A percentile compares a stretch with the other conserved stretches of the same genome.
phyloP scores from a whole-genome alignment of 1,140 invertebrate species.

The Micrasema minimum region DNA sequence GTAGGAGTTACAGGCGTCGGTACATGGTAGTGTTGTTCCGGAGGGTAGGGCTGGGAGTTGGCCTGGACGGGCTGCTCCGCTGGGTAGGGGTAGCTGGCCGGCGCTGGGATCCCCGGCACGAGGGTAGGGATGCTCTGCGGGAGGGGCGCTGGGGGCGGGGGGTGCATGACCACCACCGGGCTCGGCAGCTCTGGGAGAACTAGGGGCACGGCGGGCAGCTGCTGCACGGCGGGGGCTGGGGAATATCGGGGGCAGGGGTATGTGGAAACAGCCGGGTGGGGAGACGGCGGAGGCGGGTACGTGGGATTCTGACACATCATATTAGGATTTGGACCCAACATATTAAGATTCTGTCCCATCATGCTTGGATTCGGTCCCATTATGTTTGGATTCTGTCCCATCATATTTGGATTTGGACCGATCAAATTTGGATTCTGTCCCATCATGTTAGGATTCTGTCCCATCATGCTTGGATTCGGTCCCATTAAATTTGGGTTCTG shows the following conservation, averaged over 20 bases:
- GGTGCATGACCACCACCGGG: conserved; percentile 9
- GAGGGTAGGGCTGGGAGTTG: conserved; percentile 15
- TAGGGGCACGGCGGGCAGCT: conserved; percentile 1
- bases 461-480: too few species aligned
- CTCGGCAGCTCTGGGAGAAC: conserved; percentile 1
- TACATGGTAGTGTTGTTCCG: not conserved
- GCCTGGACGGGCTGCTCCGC: conserved; percentile 4
- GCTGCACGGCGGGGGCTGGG: conserved; percentile 13
- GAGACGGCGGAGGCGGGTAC: not conserved
- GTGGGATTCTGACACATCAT: too few species aligned
- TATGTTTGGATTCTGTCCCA: too few species aligned
- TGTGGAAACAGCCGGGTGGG: conserved; percentile 11
- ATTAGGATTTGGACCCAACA: too few species aligned
- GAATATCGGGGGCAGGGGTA: conserved; percentile 29
- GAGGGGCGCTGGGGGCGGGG: conserved; percentile 3
- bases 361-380: too few species aligned
- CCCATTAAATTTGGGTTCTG: too few species aligned
- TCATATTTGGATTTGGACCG: too few species aligned
- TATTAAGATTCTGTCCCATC: too few species aligned
- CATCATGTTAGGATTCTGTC: too few species aligned
- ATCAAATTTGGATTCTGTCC: too few species aligned
- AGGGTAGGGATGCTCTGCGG: conserved; percentile 32
- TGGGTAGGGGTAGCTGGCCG: conserved; percentile 35
- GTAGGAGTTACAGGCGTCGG: conserved; percentile 14
- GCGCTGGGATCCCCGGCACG: conserved; percentile 1